Conservation (phyloP, 2,888 invertebrate genomes). For the Lomographa bimaculata region DNA sequence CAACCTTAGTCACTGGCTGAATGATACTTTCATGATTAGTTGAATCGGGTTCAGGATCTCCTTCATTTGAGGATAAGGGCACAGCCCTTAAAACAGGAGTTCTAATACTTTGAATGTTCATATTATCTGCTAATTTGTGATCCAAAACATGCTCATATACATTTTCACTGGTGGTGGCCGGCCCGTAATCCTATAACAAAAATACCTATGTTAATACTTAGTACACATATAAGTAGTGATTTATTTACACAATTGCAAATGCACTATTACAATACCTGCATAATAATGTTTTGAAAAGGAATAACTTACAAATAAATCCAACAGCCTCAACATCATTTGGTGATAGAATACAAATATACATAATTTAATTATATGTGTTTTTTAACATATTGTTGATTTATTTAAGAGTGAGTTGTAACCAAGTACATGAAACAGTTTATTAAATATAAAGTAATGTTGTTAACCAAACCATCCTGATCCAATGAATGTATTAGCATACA, state of each 20-base stretch:
- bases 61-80: constrained; percentile 62
- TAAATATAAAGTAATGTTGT: no score
- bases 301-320: no score
- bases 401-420: no score
- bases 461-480: constrained; percentile 33
- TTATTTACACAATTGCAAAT: constrained; percentile 9
- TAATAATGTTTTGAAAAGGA: no score
- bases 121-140: constrained; percentile 74
- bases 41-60: constrained; percentile 76
- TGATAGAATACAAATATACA: no score
- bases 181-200: constrained; percentile 80
- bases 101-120: constrained; percentile 74
- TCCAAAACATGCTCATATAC: constrained; percentile 74
- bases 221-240: background rate
- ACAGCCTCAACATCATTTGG: no score
- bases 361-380: no score
- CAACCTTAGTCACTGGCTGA: constrained; percentile 64
- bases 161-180: constrained; percentile 81
- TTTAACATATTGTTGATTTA: no score
- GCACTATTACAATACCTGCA: constrained; percentile 9
- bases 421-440: no score
- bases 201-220: constrained; percentile 21
- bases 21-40: constrained; percentile 76
- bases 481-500: constrained; percentile 48
- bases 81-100: constrained; percentile 73